Percentiles rank a stretch among this genome's conserved stretches.
Conservation (phyloP, 2,888 invertebrate species). For the Petrolisthes manimaculis region DNA sequence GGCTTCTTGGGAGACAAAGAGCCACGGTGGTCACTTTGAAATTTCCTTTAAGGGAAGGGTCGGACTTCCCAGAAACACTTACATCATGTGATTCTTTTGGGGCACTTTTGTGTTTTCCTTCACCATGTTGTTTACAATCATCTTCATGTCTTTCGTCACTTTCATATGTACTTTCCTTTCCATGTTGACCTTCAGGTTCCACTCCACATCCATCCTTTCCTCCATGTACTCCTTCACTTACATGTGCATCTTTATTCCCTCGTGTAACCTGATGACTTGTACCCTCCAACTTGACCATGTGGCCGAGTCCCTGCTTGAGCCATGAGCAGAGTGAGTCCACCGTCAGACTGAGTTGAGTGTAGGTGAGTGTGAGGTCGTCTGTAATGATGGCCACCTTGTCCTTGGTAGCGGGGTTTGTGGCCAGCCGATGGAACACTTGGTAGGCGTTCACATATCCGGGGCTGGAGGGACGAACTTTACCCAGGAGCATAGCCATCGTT, state of each 20-base stretch:
- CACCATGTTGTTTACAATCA: neutral
- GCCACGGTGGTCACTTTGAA: slow-evolving; percentile 31
- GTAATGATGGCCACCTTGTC: slow-evolving; percentile 40
- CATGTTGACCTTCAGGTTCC: neutral
- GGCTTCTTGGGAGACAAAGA: slow-evolving; percentile 46
- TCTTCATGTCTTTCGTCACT: neutral
- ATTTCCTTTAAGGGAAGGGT: neutral
- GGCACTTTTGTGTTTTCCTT: neutral
- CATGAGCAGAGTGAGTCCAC: slow-evolving; percentile 41
- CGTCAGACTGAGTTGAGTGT: slow-evolving; percentile 19
- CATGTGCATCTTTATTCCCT: too few species aligned
- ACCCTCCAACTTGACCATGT: neutral
- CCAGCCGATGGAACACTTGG: slow-evolving; percentile 46
- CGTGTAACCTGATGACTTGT: too few species aligned
- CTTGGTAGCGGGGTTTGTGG: slow-evolving; percentile 18
- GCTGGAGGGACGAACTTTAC: slow-evolving; percentile 4
- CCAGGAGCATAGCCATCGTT: slow-evolving; percentile 52
- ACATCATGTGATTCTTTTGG: neutral
- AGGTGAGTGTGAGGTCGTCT: slow-evolving; percentile 32
- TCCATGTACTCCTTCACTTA: too few species aligned
- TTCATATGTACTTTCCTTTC: neutral
- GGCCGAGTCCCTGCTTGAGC: slow-evolving; percentile 14
- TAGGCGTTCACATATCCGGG: slow-evolving; percentile 1
- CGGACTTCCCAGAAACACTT: neutral
- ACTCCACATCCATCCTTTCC: neutral